Percentiles rank a stretch among this genome's conserved stretches.
These are phyloP conservation scores for Macroramphosus scolopax DNA, from an alignment of 2,797 vertebrate species.

Conservation along the genomic window DNA sequence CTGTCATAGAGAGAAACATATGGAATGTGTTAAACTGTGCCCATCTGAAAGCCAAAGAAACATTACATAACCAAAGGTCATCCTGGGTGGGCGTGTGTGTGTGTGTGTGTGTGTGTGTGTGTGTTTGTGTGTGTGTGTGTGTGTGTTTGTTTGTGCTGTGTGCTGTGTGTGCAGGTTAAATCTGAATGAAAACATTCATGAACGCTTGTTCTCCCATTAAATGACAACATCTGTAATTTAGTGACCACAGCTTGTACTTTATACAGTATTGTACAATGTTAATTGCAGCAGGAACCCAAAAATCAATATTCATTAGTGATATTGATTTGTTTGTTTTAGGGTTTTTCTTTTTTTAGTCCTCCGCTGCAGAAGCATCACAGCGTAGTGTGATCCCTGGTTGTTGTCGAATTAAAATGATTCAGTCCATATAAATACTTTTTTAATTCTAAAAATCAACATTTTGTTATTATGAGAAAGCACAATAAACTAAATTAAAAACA, in stretches of 20 bases:
- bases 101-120: conserved; percentile 1
- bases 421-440: too few species aligned
- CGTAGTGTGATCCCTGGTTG: too few species aligned
- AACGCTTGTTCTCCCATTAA: conserved; percentile 8
- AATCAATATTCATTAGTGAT: background rate
- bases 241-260: conserved; percentile 15
- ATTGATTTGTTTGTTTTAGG: too few species aligned
- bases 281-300: background rate
- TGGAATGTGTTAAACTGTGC: conserved; percentile 67
- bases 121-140: conserved; percentile 1
- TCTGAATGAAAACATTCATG: conserved; percentile 38
- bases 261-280: background rate
- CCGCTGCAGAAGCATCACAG: background rate
- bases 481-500: too few species aligned
- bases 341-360: background rate
- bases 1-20: conserved; percentile 69
- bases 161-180: conserved; percentile 30
- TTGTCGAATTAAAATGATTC: too few species aligned
- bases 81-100: conserved; percentile 21
- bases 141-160: conserved; percentile 6
- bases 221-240: conserved; percentile 22
- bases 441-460: too few species aligned
- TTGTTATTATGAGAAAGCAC: too few species aligned
- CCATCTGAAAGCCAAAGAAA: conserved; percentile 59
- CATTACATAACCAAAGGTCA: conserved; percentile 62